Conservation (phyloP, 2,888 invertebrate genomes). For the Hecatera dysodea region DNA sequence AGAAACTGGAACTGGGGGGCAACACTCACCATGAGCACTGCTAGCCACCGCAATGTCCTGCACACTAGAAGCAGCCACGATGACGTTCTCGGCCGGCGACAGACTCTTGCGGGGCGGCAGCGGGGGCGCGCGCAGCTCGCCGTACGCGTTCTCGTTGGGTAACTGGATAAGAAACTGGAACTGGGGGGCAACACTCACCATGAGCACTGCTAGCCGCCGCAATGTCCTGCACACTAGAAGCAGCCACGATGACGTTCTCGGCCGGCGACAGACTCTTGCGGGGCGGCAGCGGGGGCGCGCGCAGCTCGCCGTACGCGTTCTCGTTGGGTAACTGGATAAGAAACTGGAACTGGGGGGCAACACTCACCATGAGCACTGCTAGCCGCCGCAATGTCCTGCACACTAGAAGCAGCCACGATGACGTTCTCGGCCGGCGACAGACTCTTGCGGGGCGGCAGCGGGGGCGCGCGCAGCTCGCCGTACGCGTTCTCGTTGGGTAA, state of each 20-base stretch:
- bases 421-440: conserved; percentile 85
- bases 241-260: conserved; percentile 78
- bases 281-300: conserved; percentile 90
- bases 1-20: too few relatives aligned
- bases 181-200: conserved; percentile 59
- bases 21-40: conserved; percentile 69
- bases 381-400: conserved; percentile 84
- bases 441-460: conserved; percentile 91
- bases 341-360: not conserved
- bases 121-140: conserved; percentile 86
- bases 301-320: conserved; percentile 86
- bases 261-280: conserved; percentile 90
- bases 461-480: conserved; percentile 86
- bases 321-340: too few relatives aligned
- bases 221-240: conserved; percentile 86
- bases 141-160: conserved; percentile 84
- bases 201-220: conserved; percentile 76
- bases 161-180: not conserved
- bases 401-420: conserved; percentile 82
- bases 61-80: conserved; percentile 83
- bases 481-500: conserved; percentile 82
- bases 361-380: conserved; percentile 71
- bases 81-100: conserved; percentile 82
- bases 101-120: conserved; percentile 91
- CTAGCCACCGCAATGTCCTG: conserved; percentile 83